phyloP scores from a whole-genome alignment of 2,113 vertebrate species.

The Muscicapa adusta region DNA sequence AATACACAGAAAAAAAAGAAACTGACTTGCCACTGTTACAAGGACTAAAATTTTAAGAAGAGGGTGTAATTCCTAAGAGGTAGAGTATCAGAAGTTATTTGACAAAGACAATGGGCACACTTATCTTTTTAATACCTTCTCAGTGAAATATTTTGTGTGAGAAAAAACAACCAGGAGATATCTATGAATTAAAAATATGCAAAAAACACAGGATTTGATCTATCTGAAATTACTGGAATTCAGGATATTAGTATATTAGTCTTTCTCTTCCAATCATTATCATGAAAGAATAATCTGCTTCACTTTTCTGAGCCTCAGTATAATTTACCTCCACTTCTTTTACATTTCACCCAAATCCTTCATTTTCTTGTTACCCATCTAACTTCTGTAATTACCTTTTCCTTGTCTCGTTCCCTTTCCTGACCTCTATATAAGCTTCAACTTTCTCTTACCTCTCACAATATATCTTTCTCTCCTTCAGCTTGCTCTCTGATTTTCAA shows the following conservation, averaged over 20 bases:
- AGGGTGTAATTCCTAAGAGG: not conserved
- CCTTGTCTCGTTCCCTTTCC: not conserved
- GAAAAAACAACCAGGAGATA: not conserved
- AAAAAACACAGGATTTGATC: not conserved
- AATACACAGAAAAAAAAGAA: not conserved
- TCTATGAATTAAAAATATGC: not conserved
- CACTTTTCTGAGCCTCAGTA: not conserved
- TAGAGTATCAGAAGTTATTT: not conserved
- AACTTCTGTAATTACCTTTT: not conserved
- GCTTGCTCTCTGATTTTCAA: not conserved
- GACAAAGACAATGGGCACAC: not conserved
- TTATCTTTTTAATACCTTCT: not conserved
- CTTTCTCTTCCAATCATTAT: not conserved
- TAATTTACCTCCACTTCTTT: not conserved
- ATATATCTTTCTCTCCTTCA: not conserved
- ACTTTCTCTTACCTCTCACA: not conserved
- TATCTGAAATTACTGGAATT: not conserved
- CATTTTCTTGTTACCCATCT: not conserved
- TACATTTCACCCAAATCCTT: not conserved
- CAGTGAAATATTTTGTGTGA: not conserved
- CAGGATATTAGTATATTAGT: not conserved
- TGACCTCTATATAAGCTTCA: not conserved
- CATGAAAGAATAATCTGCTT: not conserved
- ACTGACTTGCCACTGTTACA: not conserved
- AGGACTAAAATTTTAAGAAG: not conserved